Conservation (phyloP, 2,797 vertebrate genomes). For the Acridotheres tristis region DNA sequence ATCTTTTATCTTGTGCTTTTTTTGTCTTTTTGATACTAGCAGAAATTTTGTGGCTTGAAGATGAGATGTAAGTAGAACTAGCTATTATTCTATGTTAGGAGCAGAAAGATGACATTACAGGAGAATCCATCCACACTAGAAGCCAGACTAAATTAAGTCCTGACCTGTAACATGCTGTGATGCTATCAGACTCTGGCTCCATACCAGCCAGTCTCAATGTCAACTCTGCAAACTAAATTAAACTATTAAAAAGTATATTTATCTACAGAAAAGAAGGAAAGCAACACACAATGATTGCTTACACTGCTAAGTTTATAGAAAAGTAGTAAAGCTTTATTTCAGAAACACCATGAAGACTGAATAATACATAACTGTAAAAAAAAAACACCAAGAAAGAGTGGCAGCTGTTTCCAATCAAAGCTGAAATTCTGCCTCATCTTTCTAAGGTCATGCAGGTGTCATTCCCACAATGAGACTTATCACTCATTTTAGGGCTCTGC, state of each 20-base stretch:
- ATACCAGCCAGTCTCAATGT: background rate
- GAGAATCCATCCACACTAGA: background rate
- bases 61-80: slow-evolving; percentile 51
- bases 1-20: background rate
- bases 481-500: background rate
- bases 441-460: background rate
- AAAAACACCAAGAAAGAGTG: background rate
- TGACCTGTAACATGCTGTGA: slow-evolving; percentile 7
- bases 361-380: background rate
- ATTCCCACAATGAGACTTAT: background rate
- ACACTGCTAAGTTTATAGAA: background rate
- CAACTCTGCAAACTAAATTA: background rate
- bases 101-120: slow-evolving; percentile 32
- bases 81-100: slow-evolving; percentile 34
- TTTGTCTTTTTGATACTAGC: background rate
- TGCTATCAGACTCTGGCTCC: slow-evolving; percentile 15
- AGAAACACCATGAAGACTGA: background rate
- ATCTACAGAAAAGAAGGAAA: background rate
- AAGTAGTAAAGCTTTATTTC: background rate
- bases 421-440: background rate
- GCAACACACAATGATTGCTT: background rate
- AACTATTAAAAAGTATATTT: background rate
- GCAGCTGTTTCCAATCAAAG: background rate
- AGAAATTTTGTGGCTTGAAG: background rate
- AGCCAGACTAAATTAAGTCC: slow-evolving; percentile 26